Evolutionary conservation across 92 coral and sea anemone genomes (phyloP).

Genomic region (Paragorgia papillata): DNA sequence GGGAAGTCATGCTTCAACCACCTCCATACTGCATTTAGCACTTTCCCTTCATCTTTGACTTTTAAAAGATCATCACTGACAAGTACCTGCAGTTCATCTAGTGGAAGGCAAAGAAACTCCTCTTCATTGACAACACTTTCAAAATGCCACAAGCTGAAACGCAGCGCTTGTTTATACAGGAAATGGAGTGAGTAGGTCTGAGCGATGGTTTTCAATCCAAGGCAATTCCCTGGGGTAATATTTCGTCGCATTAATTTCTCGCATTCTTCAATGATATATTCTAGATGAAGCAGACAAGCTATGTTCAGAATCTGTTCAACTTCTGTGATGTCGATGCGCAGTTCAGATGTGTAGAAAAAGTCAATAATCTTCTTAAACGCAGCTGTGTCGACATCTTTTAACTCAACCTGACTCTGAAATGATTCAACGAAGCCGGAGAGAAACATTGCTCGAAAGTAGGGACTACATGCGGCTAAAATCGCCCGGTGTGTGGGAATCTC

Average conservation of each 20-base stretch:
- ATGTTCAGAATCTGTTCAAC: slow-evolving; percentile 88
- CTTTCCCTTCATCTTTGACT: slow-evolving; percentile 92
- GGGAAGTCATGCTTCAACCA: slow-evolving; percentile 89
- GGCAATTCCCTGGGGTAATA: slow-evolving; percentile 89
- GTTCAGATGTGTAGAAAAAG: slow-evolving; percentile 90
- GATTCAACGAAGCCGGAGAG: slow-evolving; percentile 94
- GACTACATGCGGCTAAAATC: slow-evolving; percentile 96
- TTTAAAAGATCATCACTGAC: slow-evolving; percentile 85
- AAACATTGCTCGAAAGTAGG: slow-evolving; percentile 98
- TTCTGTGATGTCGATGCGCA: slow-evolving; percentile 74
- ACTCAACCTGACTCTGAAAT: slow-evolving; percentile 69
- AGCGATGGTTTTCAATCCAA: slow-evolving; percentile 88
- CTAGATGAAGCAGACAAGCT: slow-evolving; percentile 79
- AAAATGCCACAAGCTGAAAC: slow-evolving; percentile 93
- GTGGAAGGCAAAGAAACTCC: slow-evolving; percentile 80
- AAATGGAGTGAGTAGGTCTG: slow-evolving; percentile 78
- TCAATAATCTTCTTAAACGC: slow-evolving; percentile 78
- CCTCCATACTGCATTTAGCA: slow-evolving; percentile 91
- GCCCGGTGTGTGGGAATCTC: slow-evolving; percentile 86
- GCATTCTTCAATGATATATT: slow-evolving; percentile 85
- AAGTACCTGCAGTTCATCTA: slow-evolving; percentile 70
- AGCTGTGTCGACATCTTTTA: slow-evolving; percentile 74
- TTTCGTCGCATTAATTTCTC: slow-evolving; percentile 97
- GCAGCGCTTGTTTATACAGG: slow-evolving; percentile 81
- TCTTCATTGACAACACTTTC: slow-evolving; percentile 90